phyloP scores from a whole-genome alignment of 2,888 invertebrate species.

The Xanthia togata region DNA sequence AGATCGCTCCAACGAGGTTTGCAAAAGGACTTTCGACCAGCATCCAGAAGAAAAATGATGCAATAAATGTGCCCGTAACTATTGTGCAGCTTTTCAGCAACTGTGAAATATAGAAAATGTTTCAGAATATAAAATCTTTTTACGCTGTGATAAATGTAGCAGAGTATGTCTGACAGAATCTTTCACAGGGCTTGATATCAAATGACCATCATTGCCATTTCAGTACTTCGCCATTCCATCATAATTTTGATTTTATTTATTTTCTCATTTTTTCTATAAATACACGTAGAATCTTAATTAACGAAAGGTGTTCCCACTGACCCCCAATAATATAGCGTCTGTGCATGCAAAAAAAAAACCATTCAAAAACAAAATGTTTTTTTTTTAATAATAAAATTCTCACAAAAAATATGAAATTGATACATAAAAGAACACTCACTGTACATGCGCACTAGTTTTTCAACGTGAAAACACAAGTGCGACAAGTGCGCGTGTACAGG shows the following conservation, averaged over 20 bases:
- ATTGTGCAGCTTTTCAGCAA: rapidly evolving
- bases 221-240: not conserved
- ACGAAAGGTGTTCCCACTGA: too few relatives aligned
- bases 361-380: too few relatives aligned
- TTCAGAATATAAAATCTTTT: not conserved
- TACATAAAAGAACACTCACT: too few relatives aligned
- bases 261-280: not conserved
- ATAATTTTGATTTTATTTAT: not conserved
- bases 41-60: conserved; percentile 29
- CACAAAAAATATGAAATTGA: too few relatives aligned
- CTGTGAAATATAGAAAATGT: conserved; percentile 9
- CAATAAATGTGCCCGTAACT: not conserved
- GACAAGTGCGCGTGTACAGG: too few relatives aligned
- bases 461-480: too few relatives aligned
- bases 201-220: not conserved
- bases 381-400: too few relatives aligned
- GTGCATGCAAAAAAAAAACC: too few relatives aligned
- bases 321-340: too few relatives aligned
- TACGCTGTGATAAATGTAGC: not conserved
- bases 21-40: conserved; percentile 33
- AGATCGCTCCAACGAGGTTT: not conserved
- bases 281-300: not conserved
- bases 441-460: too few relatives aligned
- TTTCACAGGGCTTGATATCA: not conserved
- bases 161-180: too few relatives aligned